Evolutionary conservation across 1,140 invertebrate genomes (phyloP).

Genomic region (Hylaeus anthracinus): DNA sequence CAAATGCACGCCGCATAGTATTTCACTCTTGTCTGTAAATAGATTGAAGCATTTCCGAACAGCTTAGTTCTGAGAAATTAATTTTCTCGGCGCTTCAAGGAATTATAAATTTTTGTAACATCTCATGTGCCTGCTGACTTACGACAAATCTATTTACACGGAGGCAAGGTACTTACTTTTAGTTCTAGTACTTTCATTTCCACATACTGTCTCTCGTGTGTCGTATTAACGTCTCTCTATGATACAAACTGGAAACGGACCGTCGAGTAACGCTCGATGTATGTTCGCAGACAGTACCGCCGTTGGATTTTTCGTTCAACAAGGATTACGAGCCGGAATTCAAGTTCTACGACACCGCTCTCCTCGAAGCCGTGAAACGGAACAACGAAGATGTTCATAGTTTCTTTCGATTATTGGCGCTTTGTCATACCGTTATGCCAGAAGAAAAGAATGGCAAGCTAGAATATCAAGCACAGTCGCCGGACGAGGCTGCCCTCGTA

Average conservation of each 20-base stretch:
- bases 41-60: constrained; percentile 9
- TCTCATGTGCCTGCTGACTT: constrained; percentile 46
- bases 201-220: constrained; percentile 7
- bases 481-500: constrained; percentile 98
- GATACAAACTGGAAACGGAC: neutral
- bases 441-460: constrained; percentile 91
- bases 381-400: constrained; percentile 88
- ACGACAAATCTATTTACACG: constrained; percentile 53
- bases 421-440: constrained; percentile 99
- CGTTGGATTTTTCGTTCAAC: constrained; percentile 97
- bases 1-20: constrained; percentile 27
- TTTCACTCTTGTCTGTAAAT: neutral
- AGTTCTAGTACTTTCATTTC: constrained; percentile 35
- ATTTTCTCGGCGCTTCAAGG: constrained; percentile 47
- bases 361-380: constrained; percentile 91
- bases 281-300: constrained; percentile 85
- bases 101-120: constrained; percentile 43
- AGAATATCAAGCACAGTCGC: constrained; percentile 95
- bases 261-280: constrained; percentile 37
- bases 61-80: constrained; percentile 26
- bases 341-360: constrained; percentile 94
- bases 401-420: constrained; percentile 94
- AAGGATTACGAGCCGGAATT: constrained; percentile 95
- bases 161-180: constrained; percentile 49
- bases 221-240: constrained; percentile 28